Percentiles rank a stretch among this genome's conserved stretches.
Conservation (phyloP, 2,888 invertebrate genomes). For the Leuctra nigra region DNA sequence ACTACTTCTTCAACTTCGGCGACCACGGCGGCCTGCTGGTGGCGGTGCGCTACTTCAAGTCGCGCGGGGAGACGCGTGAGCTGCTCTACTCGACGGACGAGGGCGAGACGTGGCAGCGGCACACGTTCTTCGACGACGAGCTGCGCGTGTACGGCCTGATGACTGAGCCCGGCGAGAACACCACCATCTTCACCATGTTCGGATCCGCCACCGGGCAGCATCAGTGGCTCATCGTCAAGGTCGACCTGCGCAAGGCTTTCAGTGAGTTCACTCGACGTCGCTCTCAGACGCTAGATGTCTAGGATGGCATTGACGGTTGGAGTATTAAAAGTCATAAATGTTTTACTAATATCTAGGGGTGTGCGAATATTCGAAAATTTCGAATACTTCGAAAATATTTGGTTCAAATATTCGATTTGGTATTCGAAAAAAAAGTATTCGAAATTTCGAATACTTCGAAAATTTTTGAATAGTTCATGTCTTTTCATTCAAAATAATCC, state of each 20-base stretch:
- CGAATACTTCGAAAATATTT: too few relatives aligned
- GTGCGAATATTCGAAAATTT: too few relatives aligned
- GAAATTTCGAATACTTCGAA: too few relatives aligned
- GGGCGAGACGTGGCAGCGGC: conserved; percentile 71
- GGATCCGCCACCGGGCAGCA: conserved; percentile 71
- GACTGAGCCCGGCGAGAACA: conserved; percentile 92
- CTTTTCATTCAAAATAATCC: too few relatives aligned
- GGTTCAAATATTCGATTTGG: too few relatives aligned
- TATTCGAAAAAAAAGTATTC: too few relatives aligned
- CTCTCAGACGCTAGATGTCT: too few relatives aligned
- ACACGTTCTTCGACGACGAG: conserved; percentile 60
- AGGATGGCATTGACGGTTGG: too few relatives aligned
- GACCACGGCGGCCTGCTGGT: conserved; percentile 83
- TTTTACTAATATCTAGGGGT: too few relatives aligned
- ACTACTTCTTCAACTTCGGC: conserved; percentile 81
- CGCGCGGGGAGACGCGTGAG: conserved; percentile 67
- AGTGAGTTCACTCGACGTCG: too few relatives aligned
- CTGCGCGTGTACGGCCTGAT: conserved; percentile 82
- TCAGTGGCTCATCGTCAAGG: conserved; percentile 82
- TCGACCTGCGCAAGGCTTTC: conserved; percentile 51
- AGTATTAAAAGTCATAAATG: too few relatives aligned
- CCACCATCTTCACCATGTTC: conserved; percentile 86
- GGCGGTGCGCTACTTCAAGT: conserved; percentile 75
- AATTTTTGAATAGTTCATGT: too few relatives aligned
- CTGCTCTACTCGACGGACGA: conserved; percentile 81